Evolutionary conservation across 2,113 vertebrate genomes (phyloP).

Genomic region (Xiphias gladius): DNA sequence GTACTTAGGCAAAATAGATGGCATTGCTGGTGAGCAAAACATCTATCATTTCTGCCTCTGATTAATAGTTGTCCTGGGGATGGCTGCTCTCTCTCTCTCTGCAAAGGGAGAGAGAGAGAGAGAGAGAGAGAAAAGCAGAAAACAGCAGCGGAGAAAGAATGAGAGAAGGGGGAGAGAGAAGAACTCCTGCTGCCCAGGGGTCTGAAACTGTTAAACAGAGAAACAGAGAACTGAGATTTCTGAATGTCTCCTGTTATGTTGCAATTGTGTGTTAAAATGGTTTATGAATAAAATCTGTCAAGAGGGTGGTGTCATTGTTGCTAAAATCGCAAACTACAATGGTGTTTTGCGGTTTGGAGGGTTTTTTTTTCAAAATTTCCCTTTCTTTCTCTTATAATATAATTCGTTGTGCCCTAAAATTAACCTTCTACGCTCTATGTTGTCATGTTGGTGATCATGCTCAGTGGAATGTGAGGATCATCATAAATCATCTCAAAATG

Average conservation of each 20-base stretch:
- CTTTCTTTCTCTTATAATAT: not conserved
- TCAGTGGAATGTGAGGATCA: slow-evolving; percentile 12
- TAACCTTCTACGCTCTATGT: not conserved
- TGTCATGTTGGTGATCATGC: slow-evolving; percentile 12
- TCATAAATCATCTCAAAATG: slow-evolving; percentile 39
- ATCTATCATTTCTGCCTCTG: slow-evolving; percentile 86
- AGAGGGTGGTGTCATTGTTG: slow-evolving; percentile 46
- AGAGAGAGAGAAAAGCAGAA: slow-evolving; percentile 18
- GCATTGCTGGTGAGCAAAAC: slow-evolving; percentile 83
- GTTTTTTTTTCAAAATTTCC: not conserved
- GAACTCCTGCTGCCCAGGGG: slow-evolving; percentile 39
- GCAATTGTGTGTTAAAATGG: slow-evolving; percentile 49
- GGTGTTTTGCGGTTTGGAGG: slow-evolving; percentile 11
- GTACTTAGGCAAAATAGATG: slow-evolving; percentile 84
- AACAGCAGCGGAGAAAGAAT: slow-evolving; percentile 53
- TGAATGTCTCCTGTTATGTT: slow-evolving; percentile 65
- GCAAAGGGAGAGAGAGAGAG: slow-evolving; percentile 43
- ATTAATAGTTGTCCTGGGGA: slow-evolving; percentile 86
- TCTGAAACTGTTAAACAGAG: slow-evolving; percentile 62
- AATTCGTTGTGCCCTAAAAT: not conserved
- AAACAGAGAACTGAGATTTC: slow-evolving; percentile 52
- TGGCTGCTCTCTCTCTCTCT: slow-evolving; percentile 76
- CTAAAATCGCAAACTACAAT: slow-evolving; percentile 46
- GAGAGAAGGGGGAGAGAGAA: slow-evolving; percentile 35
- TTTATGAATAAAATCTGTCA: slow-evolving; percentile 59